A percentile compares a stretch with the other conserved stretches of the same genome.
Conservation (phyloP, 2,113 vertebrate species). For the Alethe diademata region DNA sequence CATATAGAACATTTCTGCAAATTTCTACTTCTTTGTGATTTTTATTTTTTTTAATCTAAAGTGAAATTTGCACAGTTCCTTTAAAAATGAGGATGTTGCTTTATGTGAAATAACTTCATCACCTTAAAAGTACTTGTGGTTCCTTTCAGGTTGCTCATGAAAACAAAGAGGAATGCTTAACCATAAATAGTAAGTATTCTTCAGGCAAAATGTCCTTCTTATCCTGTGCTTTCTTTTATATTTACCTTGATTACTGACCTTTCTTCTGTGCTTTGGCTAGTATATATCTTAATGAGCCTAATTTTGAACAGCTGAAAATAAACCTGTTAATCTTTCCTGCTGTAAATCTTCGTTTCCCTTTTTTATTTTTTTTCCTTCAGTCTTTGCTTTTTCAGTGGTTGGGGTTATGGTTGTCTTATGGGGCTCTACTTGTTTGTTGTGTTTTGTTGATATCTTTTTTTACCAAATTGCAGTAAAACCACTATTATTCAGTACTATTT, state of each 20-base stretch:
- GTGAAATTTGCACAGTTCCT: background rate
- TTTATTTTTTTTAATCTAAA: background rate
- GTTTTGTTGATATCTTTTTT: background rate
- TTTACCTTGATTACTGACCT: background rate
- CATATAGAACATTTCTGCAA: background rate
- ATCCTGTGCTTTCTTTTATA: background rate
- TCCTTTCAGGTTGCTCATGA: background rate
- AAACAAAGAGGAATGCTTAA: background rate
- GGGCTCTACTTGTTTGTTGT: background rate
- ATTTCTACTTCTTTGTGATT: background rate
- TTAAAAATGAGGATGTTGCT: conserved; percentile 10
- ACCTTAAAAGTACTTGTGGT: background rate
- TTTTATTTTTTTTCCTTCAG: background rate
- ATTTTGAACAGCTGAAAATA: background rate
- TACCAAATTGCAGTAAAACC: background rate
- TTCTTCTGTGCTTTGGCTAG: background rate
- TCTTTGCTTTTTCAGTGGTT: background rate
- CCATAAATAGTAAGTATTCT: background rate
- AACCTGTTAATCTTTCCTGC: background rate
- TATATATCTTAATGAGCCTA: background rate
- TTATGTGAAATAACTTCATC: background rate
- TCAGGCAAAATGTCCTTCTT: background rate
- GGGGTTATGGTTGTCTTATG: background rate
- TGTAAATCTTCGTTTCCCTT: background rate
- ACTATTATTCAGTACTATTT: background rate